Conservation (phyloP, 2,797 vertebrate genomes). For the Lacerta bilineata region DNA sequence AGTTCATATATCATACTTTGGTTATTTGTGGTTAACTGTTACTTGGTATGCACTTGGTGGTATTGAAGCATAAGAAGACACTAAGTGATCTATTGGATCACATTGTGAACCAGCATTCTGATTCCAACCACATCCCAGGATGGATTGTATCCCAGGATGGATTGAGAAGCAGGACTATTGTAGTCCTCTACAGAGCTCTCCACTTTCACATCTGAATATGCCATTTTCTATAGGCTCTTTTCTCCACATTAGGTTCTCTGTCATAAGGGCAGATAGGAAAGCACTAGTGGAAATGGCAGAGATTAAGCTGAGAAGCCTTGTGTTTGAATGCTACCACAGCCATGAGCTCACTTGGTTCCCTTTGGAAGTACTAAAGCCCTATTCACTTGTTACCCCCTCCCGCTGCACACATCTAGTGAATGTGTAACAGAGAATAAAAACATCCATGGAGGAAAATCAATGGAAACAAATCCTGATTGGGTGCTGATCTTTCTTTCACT, state of each 20-base stretch:
- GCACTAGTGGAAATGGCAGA: neutral
- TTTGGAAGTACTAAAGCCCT: no score
- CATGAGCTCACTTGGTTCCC: neutral
- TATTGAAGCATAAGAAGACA: neutral
- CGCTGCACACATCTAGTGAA: neutral
- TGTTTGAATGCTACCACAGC: neutral
- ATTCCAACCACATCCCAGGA: neutral
- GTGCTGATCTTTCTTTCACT: neutral
- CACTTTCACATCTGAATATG: neutral
- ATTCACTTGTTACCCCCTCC: neutral
- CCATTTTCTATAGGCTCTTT: neutral
- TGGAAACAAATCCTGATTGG: neutral
- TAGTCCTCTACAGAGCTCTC: neutral
- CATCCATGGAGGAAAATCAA: rapidly evolving
- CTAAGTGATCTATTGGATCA: neutral
- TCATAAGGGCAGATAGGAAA: neutral
- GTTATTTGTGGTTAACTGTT: neutral
- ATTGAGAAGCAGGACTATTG: neutral
- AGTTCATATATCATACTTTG: neutral
- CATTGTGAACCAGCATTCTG: neutral
- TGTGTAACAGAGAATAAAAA: neutral
- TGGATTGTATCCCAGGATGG: neutral
- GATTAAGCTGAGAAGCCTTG: neutral
- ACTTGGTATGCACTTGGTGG: neutral
- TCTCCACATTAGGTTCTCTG: conserved; percentile 16